These are phyloP conservation scores for Hylaeus anthracinus DNA, from an alignment of 1,140 invertebrate genomes.

Conservation along the genomic window DNA sequence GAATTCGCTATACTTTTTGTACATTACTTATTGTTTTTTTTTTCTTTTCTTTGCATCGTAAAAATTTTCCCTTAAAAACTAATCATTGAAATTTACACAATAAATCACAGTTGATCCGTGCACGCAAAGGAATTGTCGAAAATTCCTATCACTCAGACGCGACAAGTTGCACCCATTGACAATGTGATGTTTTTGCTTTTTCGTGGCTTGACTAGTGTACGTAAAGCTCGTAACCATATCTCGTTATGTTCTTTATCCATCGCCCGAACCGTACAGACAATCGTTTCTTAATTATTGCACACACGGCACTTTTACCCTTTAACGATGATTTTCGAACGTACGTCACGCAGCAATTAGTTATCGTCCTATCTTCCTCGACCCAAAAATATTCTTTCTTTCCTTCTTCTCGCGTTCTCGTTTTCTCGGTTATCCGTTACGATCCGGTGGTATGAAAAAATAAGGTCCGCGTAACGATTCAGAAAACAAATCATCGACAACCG, in stretches of 20 bases:
- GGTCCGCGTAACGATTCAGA: conserved; percentile 5
- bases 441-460: conserved; percentile 25
- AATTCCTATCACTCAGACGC: conserved; percentile 71
- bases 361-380: conserved; percentile 18
- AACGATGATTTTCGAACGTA: conserved; percentile 44
- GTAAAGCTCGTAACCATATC: conserved; percentile 70
- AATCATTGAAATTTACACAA: conserved; percentile 62
- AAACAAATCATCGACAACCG: neutral
- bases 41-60: conserved; percentile 40
- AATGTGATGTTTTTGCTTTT: conserved; percentile 68
- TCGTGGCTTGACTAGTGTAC: conserved; percentile 69
- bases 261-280: conserved; percentile 60
- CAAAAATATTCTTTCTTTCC: conserved; percentile 35
- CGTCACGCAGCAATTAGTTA: conserved; percentile 48
- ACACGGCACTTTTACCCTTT: conserved; percentile 43
- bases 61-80: conserved; percentile 68
- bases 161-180: conserved; percentile 69
- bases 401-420: neutral
- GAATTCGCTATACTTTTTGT: conserved; percentile 20
- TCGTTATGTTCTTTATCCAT: neutral
- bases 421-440: neutral
- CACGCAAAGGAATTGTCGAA: conserved; percentile 61
- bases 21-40: conserved; percentile 13
- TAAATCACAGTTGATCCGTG: conserved; percentile 69
- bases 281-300: conserved; percentile 62